A percentile compares a stretch with the other conserved stretches of the same genome.
Evolutionary conservation across 2,797 vertebrate species (phyloP).

Genomic region (Champsocephalus esox): DNA sequence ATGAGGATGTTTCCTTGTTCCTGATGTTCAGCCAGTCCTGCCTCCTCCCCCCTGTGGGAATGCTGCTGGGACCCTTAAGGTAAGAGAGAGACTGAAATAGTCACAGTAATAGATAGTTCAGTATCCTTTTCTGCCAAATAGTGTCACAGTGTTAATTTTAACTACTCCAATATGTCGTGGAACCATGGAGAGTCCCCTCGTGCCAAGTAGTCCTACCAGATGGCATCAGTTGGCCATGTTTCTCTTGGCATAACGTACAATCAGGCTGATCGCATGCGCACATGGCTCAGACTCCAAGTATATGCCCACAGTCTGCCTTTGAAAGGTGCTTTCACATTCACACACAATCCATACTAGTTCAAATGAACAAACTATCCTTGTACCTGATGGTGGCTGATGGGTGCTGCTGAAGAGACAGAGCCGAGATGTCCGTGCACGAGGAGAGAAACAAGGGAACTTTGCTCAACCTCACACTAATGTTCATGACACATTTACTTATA

Average conservation of each 20-base stretch:
- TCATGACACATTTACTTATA: conserved; percentile 11
- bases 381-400: not conserved
- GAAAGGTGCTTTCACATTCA: not conserved
- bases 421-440: not conserved
- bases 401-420: conserved; percentile 13
- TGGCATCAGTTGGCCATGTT: conserved; percentile 84
- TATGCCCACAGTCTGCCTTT: conserved; percentile 49
- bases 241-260: conserved; percentile 74
- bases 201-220: conserved; percentile 88
- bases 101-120: conserved; percentile 71
- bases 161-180: conserved; percentile 86
- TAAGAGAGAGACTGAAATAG: conserved; percentile 73
- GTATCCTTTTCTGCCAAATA: conserved; percentile 80
- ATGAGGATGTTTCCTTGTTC: conserved; percentile 1
- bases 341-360: conserved; percentile 13
- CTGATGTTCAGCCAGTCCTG: conserved; percentile 2
- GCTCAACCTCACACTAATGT: not conserved
- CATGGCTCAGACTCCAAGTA: conserved; percentile 45
- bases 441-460: conserved; percentile 22
- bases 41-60: conserved; percentile 2
- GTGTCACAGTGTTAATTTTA: conserved; percentile 89
- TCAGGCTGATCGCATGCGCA: conserved; percentile 73
- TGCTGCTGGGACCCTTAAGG: conserved; percentile 44
- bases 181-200: conserved; percentile 73
- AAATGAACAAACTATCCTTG: conserved; percentile 6